These are phyloP conservation scores for Heliconius erato DNA, from an alignment of 2,888 invertebrate species.

Conservation along the genomic window DNA sequence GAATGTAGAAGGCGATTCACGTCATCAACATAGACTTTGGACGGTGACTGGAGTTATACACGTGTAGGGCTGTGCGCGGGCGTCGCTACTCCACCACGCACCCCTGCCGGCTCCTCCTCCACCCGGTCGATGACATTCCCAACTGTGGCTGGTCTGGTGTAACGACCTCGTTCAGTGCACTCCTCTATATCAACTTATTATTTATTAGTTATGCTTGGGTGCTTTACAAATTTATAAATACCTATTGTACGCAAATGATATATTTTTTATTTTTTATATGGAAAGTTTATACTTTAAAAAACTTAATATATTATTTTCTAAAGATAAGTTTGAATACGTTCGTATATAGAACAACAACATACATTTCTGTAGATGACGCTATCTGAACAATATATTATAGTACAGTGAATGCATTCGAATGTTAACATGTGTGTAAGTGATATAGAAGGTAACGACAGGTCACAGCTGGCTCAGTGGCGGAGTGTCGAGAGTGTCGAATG, in stretches of 20 bases:
- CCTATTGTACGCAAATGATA: not conserved
- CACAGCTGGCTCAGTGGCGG: slow-evolving; percentile 27
- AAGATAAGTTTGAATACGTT: not conserved
- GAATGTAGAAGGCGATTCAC: slow-evolving; percentile 39
- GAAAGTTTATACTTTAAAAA: too few relatives aligned
- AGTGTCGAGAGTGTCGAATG: not conserved
- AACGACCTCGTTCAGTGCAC: slow-evolving; percentile 71
- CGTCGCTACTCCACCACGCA: slow-evolving; percentile 35
- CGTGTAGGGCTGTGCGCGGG: slow-evolving; percentile 39
- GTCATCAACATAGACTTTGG: slow-evolving; percentile 43
- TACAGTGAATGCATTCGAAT: not conserved
- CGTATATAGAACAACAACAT: not conserved
- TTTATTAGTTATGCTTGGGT: slow-evolving; percentile 58
- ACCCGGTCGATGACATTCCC: slow-evolving; percentile 48
- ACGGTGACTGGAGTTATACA: slow-evolving; percentile 32
- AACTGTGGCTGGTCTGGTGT: slow-evolving; percentile 56
- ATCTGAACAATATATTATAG: not conserved
- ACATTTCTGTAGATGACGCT: not conserved
- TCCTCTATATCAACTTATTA: slow-evolving; percentile 64
- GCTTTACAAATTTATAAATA: slow-evolving; percentile 18
- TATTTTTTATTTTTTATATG: not conserved
- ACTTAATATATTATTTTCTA: too few relatives aligned
- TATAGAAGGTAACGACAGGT: slow-evolving; percentile 34
- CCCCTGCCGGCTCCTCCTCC: slow-evolving; percentile 39
- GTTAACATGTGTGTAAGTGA: slow-evolving; percentile 15